These are phyloP conservation scores for Catajapyx aquilonaris DNA, from an alignment of 1,140 invertebrate genomes.

Conservation along the genomic window DNA sequence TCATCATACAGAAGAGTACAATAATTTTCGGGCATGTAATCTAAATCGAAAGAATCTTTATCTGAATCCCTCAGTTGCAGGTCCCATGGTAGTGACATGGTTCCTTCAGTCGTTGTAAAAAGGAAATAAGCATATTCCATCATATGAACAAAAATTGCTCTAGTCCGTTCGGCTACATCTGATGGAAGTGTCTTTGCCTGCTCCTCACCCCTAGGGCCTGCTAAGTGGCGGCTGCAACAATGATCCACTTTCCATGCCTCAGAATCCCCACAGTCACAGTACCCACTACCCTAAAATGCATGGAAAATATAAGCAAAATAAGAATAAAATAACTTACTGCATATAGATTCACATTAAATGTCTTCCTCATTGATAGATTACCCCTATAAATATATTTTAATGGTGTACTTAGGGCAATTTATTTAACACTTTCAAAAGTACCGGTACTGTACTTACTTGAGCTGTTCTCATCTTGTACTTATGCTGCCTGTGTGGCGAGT, in stretches of 20 bases:
- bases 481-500: slow-evolving; percentile 55
- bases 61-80: slow-evolving; percentile 35
- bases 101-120: slow-evolving; percentile 52
- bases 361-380: too few relatives aligned
- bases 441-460: too few relatives aligned
- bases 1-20: slow-evolving; percentile 84
- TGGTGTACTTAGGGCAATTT: too few relatives aligned
- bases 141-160: slow-evolving; percentile 47
- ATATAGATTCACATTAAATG: too few relatives aligned
- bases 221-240: slow-evolving; percentile 41
- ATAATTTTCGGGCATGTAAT: slow-evolving; percentile 42
- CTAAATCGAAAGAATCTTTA: slow-evolving; percentile 25
- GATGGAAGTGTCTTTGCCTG: slow-evolving; percentile 24
- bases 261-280: slow-evolving; percentile 86
- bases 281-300: slow-evolving; percentile 77
- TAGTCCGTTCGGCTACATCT: slow-evolving; percentile 46
- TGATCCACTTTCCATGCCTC: slow-evolving; percentile 86
- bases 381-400: too few relatives aligned
- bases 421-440: too few relatives aligned
- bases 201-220: slow-evolving; percentile 6
- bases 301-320: too few relatives aligned
- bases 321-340: too few relatives aligned
- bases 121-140: slow-evolving; percentile 60
- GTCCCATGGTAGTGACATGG: slow-evolving; percentile 40
- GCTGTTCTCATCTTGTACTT: too few relatives aligned